These are phyloP conservation scores for Brachionus manjavacas DNA, from an alignment of 1,140 invertebrate genomes.

Conservation along the genomic window DNA sequence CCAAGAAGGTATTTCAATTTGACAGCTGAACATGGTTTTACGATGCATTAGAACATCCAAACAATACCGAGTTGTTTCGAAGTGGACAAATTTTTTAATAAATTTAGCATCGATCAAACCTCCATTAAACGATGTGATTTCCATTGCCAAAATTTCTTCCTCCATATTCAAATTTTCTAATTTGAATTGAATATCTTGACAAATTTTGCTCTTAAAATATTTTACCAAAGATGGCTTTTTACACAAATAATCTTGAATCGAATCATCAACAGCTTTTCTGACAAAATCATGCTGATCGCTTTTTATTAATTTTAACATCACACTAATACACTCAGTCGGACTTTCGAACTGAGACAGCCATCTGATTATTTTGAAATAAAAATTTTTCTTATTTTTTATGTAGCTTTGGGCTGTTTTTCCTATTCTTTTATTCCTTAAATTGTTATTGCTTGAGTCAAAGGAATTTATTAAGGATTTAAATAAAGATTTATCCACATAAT, in stretches of 20 bases:
- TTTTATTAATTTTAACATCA: neutral
- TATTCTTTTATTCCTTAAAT: neutral
- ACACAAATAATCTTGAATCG: neutral
- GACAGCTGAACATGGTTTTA: conserved; percentile 20
- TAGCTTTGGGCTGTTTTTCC: neutral
- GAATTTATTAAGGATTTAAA: neutral
- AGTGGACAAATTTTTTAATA: conserved; percentile 22
- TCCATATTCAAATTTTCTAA: neutral
- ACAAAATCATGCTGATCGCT: neutral
- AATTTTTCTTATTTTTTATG: neutral
- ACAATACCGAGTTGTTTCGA: neutral
- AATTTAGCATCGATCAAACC: neutral
- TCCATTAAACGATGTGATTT: neutral
- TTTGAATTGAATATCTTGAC: neutral
- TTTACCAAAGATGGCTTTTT: neutral
- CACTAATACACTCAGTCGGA: neutral
- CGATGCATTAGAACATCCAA: conserved; percentile 32
- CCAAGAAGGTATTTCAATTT: neutral
- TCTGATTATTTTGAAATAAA: neutral
- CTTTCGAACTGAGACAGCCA: conserved; percentile 32
- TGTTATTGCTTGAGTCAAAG: conserved; percentile 33
- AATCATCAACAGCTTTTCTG: neutral
- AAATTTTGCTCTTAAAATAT: neutral
- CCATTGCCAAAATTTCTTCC: neutral
- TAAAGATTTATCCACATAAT: neutral